phyloP scores from a whole-genome alignment of 1,140 invertebrate genomes.

The Drosophila yakuba region DNA sequence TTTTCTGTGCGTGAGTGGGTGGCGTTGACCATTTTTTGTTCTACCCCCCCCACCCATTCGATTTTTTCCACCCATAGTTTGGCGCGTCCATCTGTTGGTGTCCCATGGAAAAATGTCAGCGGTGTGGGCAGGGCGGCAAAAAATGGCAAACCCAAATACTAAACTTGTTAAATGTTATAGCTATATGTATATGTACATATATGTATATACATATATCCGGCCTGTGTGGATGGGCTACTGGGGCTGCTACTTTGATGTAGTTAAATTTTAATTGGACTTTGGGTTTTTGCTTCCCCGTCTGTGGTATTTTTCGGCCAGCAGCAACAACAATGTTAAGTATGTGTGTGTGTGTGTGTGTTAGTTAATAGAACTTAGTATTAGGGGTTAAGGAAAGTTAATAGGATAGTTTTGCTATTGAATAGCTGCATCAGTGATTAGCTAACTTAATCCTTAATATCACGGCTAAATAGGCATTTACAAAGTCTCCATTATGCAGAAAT shows the following conservation, averaged over 20 bases:
- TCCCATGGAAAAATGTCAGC: constrained; percentile 39
- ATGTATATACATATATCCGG: constrained; percentile 5
- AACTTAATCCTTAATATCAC: neutral
- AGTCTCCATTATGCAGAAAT: too few species aligned
- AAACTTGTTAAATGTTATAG: constrained; percentile 78
- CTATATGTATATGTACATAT: constrained; percentile 29
- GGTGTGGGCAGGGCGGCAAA: constrained; percentile 23
- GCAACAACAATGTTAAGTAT: constrained; percentile 32
- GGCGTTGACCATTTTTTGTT: constrained; percentile 23
- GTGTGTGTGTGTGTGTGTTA: constrained; percentile 8
- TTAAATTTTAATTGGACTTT: constrained; percentile 84
- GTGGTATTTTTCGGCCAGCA: constrained; percentile 66
- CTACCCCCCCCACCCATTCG: neutral
- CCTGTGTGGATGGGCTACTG: constrained; percentile 62
- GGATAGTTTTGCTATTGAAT: neutral
- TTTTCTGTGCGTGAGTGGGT: constrained; percentile 22
- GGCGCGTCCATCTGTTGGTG: constrained; percentile 74
- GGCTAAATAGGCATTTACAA: too few species aligned
- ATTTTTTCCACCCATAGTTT: constrained; percentile 56
- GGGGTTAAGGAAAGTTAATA: neutral
- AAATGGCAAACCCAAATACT: constrained; percentile 64
- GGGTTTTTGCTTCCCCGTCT: constrained; percentile 71
- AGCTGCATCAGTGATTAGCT: neutral
- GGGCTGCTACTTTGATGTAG: constrained; percentile 79
- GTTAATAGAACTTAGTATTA: neutral